phyloP scores from a whole-genome alignment of 1,140 invertebrate species.

The Paraescarpia echinospica region DNA sequence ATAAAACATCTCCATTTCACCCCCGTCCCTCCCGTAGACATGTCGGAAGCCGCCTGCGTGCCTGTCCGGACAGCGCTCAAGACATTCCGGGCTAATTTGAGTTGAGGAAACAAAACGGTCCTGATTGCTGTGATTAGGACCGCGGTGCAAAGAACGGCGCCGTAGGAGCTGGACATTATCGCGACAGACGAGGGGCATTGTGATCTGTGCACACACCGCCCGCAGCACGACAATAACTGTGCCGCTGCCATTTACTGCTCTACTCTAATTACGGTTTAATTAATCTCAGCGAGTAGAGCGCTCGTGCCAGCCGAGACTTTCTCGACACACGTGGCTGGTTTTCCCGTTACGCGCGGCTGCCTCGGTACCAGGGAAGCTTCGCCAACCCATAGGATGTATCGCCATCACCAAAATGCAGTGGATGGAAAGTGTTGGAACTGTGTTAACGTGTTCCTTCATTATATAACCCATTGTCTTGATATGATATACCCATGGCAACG shows the following conservation, averaged over 20 bases:
- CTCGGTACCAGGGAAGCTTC: not conserved
- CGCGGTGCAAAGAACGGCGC: not conserved
- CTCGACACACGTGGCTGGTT: not conserved
- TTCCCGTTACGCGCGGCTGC: not conserved
- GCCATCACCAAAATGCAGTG: not conserved
- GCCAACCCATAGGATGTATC: not conserved
- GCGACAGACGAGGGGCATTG: not conserved
- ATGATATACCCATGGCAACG: too few relatives aligned
- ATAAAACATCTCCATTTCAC: not conserved
- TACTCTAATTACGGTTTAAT: not conserved
- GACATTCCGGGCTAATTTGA: constrained; percentile 4
- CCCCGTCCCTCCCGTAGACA: not conserved
- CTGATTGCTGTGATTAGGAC: not conserved
- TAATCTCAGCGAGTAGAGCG: not conserved
- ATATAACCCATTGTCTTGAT: too few relatives aligned
- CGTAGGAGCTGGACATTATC: not conserved
- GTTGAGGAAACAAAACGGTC: not conserved
- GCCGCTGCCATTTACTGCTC: constrained; percentile 3
- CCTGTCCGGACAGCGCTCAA: not conserved
- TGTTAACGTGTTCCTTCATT: too few relatives aligned
- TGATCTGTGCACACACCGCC: not conserved
- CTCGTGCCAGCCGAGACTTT: not conserved
- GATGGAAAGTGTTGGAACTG: too few relatives aligned
- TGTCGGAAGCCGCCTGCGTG: not conserved
- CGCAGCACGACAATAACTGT: not conserved